phyloP scores from a whole-genome alignment of 2,888 invertebrate species.

The Pachycephus smyrnensis region DNA sequence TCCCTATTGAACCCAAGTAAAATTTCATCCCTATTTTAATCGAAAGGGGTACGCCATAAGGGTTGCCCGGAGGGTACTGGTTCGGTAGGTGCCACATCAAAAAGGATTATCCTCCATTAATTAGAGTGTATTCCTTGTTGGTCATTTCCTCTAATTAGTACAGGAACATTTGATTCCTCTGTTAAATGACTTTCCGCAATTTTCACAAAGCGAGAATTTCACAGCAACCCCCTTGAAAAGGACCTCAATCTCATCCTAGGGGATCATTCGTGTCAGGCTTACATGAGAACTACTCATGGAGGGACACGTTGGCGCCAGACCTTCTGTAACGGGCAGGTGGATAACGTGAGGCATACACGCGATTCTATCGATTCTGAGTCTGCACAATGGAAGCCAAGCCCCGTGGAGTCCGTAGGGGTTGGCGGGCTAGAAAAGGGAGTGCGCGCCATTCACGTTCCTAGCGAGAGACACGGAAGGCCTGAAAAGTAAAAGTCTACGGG shows the following conservation, averaged over 20 bases:
- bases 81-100: background rate
- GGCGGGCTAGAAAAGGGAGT: constrained; percentile 25
- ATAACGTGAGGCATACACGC: constrained; percentile 58
- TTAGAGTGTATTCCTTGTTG: background rate
- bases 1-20: background rate
- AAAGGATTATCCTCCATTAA: background rate
- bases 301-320: constrained; percentile 35
- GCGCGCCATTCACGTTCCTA: constrained; percentile 40
- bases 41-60: background rate
- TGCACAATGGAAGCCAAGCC: constrained; percentile 43
- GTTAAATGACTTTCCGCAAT: background rate
- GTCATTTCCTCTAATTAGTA: background rate
- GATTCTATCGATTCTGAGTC: constrained; percentile 59
- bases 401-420: constrained; percentile 22
- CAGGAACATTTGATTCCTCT: background rate
- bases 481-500: constrained; percentile 46
- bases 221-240: background rate
- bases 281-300: background rate
- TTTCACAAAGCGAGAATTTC: background rate
- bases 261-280: background rate
- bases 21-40: background rate
- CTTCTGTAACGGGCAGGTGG: constrained; percentile 59
- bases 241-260: background rate
- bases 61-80: background rate
- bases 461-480: constrained; percentile 39